Evolutionary conservation across 2,888 invertebrate species (phyloP).

Genomic region (Agrotis exclamationis): DNA sequence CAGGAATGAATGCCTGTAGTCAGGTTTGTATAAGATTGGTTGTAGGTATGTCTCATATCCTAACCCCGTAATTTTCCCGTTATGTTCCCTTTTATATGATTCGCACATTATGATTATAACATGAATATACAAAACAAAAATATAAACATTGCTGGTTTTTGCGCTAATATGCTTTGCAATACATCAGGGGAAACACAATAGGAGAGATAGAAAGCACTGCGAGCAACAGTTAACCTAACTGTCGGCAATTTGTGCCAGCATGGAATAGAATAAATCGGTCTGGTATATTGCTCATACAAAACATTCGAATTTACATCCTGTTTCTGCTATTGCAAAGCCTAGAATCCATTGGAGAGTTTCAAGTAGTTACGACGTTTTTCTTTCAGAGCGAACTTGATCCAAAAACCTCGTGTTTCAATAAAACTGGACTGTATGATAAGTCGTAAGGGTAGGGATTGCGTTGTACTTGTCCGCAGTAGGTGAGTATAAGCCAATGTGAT

Average conservation of each 20-base stretch:
- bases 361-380: constrained; percentile 18
- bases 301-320: constrained; percentile 52
- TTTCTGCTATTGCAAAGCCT: constrained; percentile 2
- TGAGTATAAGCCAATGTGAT: constrained; percentile 75
- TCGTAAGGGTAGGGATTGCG: constrained; percentile 68
- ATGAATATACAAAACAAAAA: constrained; percentile 15
- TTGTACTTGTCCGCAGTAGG: constrained; percentile 50
- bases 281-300: constrained; percentile 61
- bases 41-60: background rate
- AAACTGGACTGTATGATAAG: constrained; percentile 70
- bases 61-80: too few species aligned
- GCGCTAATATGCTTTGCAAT: constrained; percentile 77
- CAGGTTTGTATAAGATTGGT: background rate
- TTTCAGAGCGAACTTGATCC: constrained; percentile 24
- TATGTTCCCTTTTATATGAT: constrained; percentile 5
- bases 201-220: constrained; percentile 81
- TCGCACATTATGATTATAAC: constrained; percentile 6
- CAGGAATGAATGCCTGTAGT: too few species aligned
- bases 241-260: constrained; percentile 84
- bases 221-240: constrained; percentile 87
- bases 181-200: constrained; percentile 83
- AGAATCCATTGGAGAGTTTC: constrained; percentile 36
- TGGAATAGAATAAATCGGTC: constrained; percentile 84
- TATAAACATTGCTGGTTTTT: constrained; percentile 67
- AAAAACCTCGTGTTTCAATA: constrained; percentile 48